Conservation (phyloP, 2,113 vertebrate genomes). For the Notothenia coriiceps region DNA sequence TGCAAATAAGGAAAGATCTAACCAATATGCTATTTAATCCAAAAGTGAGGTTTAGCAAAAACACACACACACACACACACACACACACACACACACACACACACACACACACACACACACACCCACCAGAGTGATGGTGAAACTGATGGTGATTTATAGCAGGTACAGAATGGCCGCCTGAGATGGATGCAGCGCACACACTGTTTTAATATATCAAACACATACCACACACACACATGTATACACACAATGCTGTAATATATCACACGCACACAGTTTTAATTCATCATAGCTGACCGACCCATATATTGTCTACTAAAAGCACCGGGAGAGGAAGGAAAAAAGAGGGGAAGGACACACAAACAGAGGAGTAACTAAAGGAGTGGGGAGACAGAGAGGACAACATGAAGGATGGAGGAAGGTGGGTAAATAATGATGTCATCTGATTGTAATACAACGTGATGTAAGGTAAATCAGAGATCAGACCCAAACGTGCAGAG, state of each 20-base stretch:
- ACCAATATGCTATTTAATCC: background rate
- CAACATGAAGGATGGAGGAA: conserved; percentile 13
- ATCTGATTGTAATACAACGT: background rate
- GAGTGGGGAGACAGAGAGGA: conserved; percentile 13
- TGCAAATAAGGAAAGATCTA: conserved; percentile 22
- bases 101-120: conserved; percentile 28
- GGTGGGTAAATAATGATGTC: conserved; percentile 2
- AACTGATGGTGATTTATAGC: conserved; percentile 76
- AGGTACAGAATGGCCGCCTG: conserved; percentile 62
- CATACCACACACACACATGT: conserved; percentile 46
- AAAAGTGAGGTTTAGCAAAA: conserved; percentile 17
- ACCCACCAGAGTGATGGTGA: conserved; percentile 67
- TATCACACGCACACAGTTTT: conserved; percentile 58
- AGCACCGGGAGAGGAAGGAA: conserved; percentile 1
- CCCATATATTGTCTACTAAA: conserved; percentile 77
- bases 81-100: conserved; percentile 25
- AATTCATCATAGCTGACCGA: conserved; percentile 78
- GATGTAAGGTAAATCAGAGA: background rate
- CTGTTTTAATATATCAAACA: conserved; percentile 80
- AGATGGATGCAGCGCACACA: conserved; percentile 77
- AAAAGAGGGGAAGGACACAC: conserved; percentile 26
- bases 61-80: background rate
- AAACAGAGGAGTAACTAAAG: conserved; percentile 34
- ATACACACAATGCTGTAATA: conserved; percentile 33
- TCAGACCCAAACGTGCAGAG: background rate